A percentile compares a stretch with the other conserved stretches of the same genome.
phyloP scores from a whole-genome alignment of 2,888 invertebrate genomes.

The Tachina grossa region DNA sequence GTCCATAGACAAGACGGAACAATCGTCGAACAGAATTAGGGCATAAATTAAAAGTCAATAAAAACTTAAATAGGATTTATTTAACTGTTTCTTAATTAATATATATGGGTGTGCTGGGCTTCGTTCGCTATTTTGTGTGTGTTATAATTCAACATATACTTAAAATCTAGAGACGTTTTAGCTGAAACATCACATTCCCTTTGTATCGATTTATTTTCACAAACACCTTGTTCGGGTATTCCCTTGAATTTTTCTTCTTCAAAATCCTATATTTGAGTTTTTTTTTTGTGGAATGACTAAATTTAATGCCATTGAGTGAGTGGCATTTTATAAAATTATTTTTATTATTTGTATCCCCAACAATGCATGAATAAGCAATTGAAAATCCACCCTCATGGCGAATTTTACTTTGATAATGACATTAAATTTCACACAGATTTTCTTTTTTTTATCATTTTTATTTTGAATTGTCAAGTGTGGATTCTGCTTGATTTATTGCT shows the following conservation, averaged over 20 bases:
- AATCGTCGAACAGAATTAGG: no score
- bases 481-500: slow-evolving; percentile 1
- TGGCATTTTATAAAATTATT: slow-evolving; percentile 50
- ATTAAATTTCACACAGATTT: slow-evolving; percentile 61
- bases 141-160: neutral
- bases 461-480: slow-evolving; percentile 7
- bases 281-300: slow-evolving; percentile 33
- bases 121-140: neutral
- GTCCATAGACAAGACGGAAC: no score
- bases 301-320: slow-evolving; percentile 56
- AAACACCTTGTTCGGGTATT: neutral
- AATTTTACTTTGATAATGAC: slow-evolving; percentile 58
- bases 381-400: slow-evolving; percentile 50
- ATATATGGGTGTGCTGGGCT: slow-evolving; percentile 39
- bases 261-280: slow-evolving; percentile 40
- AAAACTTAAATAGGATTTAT: slow-evolving; percentile 29
- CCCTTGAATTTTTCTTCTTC: neutral
- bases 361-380: slow-evolving; percentile 49
- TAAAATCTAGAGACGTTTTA: neutral
- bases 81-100: slow-evolving; percentile 24
- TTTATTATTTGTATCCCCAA: neutral
- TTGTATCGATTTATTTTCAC: slow-evolving; percentile 44
- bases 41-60: slow-evolving; percentile 49
- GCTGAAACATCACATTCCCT: neutral
- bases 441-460: neutral